Conservation (phyloP, 92 coral and sea anemone genomes). For the Paragorgia papillata region DNA sequence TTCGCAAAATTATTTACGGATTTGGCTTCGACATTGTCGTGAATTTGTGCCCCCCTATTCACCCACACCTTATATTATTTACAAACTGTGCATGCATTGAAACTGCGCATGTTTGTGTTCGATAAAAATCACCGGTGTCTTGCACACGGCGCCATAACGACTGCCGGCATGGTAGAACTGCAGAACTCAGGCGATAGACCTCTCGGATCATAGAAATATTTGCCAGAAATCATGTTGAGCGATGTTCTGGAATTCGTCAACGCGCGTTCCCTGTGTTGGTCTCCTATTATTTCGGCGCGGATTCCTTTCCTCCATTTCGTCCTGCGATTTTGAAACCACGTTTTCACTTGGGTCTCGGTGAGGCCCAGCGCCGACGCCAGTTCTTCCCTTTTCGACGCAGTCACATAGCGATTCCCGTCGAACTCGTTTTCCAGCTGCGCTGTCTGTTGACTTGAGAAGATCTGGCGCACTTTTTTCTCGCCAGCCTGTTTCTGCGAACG, state of each 20-base stretch:
- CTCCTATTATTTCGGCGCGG: neutral
- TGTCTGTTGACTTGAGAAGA: neutral
- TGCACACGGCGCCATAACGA: too few species aligned
- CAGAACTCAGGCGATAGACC: neutral
- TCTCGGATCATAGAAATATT: neutral
- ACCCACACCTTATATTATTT: too few species aligned
- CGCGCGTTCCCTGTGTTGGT: neutral
- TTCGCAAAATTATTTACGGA: too few species aligned
- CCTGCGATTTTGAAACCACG: slow-evolving; percentile 2
- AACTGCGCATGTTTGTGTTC: too few species aligned
- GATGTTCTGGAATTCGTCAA: neutral
- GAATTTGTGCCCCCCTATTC: too few species aligned
- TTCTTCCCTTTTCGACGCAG: neutral
- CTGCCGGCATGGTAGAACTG: too few species aligned
- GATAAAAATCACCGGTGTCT: too few species aligned
- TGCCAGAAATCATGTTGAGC: neutral
- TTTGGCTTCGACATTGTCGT: too few species aligned
- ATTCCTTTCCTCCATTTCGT: neutral
- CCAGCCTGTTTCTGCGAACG: neutral
- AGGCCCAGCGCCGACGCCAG: neutral
- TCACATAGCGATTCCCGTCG: neutral
- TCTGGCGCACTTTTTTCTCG: neutral
- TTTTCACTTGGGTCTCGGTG: neutral
- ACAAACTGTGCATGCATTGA: too few species aligned
- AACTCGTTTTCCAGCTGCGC: neutral